Conservation (phyloP, 2,888 invertebrate species). For the Platerodrilus igneus region DNA sequence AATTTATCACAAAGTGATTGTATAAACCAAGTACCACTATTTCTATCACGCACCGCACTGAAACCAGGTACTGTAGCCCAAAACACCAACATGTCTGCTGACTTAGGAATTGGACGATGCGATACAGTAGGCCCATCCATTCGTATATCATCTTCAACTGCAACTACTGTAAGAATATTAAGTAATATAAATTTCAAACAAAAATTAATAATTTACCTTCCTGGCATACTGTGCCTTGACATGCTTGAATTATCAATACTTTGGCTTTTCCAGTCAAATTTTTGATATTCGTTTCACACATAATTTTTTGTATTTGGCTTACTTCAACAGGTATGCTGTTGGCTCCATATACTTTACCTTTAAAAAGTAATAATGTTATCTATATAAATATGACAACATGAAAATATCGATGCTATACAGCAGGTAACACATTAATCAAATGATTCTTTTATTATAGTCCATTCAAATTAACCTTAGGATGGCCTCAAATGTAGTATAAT, state of each 20-base stretch:
- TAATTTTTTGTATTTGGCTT: slow-evolving; percentile 43
- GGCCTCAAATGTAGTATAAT: too few relatives aligned
- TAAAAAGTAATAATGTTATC: slow-evolving; percentile 17
- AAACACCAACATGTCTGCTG: slow-evolving; percentile 38
- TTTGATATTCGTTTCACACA: slow-evolving; percentile 41
- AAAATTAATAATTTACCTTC: slow-evolving; percentile 29
- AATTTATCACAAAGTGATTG: slow-evolving; percentile 40
- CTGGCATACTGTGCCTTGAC: slow-evolving; percentile 48
- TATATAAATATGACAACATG: too few relatives aligned
- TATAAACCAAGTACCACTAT: slow-evolving; percentile 43
- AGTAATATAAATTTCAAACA: slow-evolving; percentile 35
- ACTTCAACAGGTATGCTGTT: slow-evolving; percentile 50
- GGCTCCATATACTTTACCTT: slow-evolving; percentile 51
- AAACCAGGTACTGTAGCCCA: slow-evolving; percentile 43
- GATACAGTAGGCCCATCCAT: slow-evolving; percentile 26
- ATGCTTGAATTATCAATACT: slow-evolving; percentile 56
- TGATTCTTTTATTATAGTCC: too few relatives aligned
- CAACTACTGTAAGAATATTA: slow-evolving; percentile 14
- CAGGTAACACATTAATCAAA: too few relatives aligned
- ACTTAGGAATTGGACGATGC: slow-evolving; percentile 29
- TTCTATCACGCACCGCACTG: slow-evolving; percentile 39
- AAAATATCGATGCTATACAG: too few relatives aligned
- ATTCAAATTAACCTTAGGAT: too few relatives aligned
- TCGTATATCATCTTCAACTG: slow-evolving; percentile 17
- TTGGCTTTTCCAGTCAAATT: slow-evolving; percentile 51